Percentiles rank a stretch among this genome's conserved stretches.
Conservation (phyloP, 2,888 invertebrate species). For the Muscina levida region DNA sequence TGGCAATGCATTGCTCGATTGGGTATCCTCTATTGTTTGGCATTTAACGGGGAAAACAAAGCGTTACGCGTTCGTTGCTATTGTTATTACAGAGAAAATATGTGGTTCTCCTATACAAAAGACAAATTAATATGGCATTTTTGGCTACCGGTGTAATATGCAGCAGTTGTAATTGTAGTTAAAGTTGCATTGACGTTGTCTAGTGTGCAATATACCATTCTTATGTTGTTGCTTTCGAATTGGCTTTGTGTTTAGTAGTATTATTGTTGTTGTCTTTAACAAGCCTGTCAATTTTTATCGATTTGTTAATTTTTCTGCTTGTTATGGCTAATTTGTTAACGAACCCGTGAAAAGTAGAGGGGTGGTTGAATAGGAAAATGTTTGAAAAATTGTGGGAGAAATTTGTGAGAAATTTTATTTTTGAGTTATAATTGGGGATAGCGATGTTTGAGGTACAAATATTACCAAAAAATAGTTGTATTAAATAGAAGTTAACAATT, state of each 20-base stretch:
- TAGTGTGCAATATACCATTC: too few species aligned
- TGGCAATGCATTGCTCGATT: conserved; percentile 14
- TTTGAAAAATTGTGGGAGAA: not conserved
- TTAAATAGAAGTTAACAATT: too few species aligned
- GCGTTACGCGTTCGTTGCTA: not conserved
- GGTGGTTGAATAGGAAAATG: not conserved
- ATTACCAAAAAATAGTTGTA: too few species aligned
- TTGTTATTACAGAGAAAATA: not conserved
- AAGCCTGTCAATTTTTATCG: conserved; percentile 44
- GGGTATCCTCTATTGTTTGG: not conserved
- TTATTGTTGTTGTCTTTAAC: conserved; percentile 16
- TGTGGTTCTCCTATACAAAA: not conserved
- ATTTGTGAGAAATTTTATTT: too few species aligned
- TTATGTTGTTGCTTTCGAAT: conserved; percentile 35
- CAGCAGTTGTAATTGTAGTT: too few species aligned
- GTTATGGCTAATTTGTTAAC: conserved; percentile 53
- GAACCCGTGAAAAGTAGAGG: not conserved
- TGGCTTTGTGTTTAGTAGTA: not conserved
- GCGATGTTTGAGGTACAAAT: too few species aligned
- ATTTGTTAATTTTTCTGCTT: conserved; percentile 47
- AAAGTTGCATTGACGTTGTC: too few species aligned
- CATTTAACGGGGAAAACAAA: not conserved
- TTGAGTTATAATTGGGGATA: too few species aligned
- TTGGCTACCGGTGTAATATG: not conserved
- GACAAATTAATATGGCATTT: conserved; percentile 52